These are phyloP conservation scores for Bubo blakistoni DNA, from an alignment of 2,113 vertebrate species.

Conservation along the genomic window DNA sequence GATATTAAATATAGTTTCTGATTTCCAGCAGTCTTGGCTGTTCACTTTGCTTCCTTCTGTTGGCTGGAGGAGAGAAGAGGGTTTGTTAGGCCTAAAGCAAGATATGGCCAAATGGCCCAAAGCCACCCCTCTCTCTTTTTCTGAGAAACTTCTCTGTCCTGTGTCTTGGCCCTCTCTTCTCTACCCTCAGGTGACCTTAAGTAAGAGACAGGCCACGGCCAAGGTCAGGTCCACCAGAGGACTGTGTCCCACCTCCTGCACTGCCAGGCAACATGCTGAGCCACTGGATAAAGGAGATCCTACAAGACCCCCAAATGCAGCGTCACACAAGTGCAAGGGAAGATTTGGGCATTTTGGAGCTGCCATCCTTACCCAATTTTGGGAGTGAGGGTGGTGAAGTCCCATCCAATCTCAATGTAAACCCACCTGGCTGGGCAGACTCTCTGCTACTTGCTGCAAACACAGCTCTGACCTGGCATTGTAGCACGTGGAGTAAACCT, in stretches of 20 bases:
- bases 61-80: not conserved
- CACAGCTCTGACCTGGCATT: not conserved
- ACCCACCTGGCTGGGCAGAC: not conserved
- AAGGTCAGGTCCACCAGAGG: not conserved
- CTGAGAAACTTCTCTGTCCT: not conserved
- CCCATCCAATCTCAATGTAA: not conserved
- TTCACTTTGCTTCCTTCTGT: not conserved
- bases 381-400: not conserved
- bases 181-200: not conserved
- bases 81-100: not conserved
- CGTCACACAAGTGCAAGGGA: not conserved
- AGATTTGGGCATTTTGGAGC: not conserved
- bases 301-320: not conserved
- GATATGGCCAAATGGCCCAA: not conserved
- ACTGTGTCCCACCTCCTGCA: not conserved
- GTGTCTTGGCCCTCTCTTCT: not conserved
- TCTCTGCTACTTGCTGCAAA: not conserved
- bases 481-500: not conserved
- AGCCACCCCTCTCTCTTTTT: not conserved
- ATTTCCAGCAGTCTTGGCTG: not conserved
- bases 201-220: not conserved
- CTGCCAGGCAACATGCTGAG: not conserved
- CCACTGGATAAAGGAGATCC: not conserved
- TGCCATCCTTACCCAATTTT: not conserved
- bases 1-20: not conserved